These are phyloP conservation scores for Chamaea fasciata DNA, from an alignment of 2,113 vertebrate genomes.

Conservation along the genomic window DNA sequence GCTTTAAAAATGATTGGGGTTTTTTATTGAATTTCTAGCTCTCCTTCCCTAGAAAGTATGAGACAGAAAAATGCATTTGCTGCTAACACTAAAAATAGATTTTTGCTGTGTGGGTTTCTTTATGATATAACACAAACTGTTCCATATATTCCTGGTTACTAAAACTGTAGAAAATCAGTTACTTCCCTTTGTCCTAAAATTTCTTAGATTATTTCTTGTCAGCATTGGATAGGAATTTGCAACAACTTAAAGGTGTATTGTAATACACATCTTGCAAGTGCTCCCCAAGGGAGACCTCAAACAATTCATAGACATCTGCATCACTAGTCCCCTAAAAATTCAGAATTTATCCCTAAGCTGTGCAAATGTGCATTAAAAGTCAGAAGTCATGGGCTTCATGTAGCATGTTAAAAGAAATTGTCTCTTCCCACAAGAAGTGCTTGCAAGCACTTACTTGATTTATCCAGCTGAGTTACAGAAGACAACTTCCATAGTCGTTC, in stretches of 20 bases:
- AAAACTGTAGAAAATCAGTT: background rate
- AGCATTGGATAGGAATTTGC: background rate
- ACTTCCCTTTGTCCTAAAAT: background rate
- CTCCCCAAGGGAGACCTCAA: background rate
- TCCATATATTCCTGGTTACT: background rate
- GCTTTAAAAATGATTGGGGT: background rate
- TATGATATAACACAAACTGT: background rate
- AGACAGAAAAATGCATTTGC: background rate
- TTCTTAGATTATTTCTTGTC: background rate
- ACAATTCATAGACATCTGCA: background rate
- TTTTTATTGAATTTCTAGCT: background rate
- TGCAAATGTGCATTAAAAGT: background rate
- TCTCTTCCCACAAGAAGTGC: background rate
- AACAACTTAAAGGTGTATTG: background rate
- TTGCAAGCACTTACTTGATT: background rate
- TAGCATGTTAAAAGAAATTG: background rate
- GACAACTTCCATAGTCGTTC: background rate
- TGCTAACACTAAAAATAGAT: background rate
- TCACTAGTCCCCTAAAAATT: background rate
- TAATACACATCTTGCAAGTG: background rate
- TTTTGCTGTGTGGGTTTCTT: background rate
- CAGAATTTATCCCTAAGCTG: background rate
- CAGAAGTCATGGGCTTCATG: background rate
- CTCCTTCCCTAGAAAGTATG: background rate
- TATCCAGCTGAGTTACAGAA: background rate